Conservation (phyloP, 2,797 vertebrate genomes). For the Anolis apletophallus region DNA sequence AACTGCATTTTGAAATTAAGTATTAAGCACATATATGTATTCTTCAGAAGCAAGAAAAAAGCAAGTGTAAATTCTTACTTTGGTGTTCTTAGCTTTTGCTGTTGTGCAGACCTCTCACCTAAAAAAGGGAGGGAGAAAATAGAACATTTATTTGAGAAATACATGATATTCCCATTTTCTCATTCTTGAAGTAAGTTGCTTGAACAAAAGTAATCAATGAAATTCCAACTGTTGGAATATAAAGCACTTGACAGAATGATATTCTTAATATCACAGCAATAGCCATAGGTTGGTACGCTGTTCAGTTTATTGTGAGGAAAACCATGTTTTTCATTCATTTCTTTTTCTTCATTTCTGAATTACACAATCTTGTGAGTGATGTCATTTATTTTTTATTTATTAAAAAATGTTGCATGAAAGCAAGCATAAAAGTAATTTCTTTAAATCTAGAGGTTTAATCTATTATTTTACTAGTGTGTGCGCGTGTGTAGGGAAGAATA, state of each 20-base stretch:
- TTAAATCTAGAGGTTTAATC: background rate
- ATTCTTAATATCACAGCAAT: background rate
- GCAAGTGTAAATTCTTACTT: slow-evolving; percentile 72
- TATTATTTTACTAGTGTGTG: background rate
- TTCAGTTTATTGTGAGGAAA: background rate
- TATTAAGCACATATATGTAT: slow-evolving; percentile 15
- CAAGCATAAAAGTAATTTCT: slow-evolving; percentile 2
- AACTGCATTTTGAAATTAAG: background rate
- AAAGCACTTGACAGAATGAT: background rate
- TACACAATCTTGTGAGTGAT: background rate
- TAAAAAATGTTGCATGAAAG: slow-evolving; percentile 3
- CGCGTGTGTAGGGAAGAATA: no score
- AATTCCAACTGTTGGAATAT: slow-evolving; percentile 2
- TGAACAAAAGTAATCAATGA: slow-evolving; percentile 28
- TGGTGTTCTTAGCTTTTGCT: slow-evolving; percentile 65
- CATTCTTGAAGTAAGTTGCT: slow-evolving; percentile 32
- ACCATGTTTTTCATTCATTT: background rate
- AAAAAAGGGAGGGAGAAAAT: slow-evolving; percentile 37
- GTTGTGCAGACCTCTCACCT: slow-evolving; percentile 70
- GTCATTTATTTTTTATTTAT: background rate
- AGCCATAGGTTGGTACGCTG: background rate
- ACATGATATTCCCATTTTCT: slow-evolving; percentile 1
- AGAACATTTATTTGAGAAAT: slow-evolving; percentile 54
- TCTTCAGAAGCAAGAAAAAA: background rate
- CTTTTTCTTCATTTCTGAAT: background rate